phyloP scores from a whole-genome alignment of 2,888 invertebrate genomes.

The Auanema sp. region DNA sequence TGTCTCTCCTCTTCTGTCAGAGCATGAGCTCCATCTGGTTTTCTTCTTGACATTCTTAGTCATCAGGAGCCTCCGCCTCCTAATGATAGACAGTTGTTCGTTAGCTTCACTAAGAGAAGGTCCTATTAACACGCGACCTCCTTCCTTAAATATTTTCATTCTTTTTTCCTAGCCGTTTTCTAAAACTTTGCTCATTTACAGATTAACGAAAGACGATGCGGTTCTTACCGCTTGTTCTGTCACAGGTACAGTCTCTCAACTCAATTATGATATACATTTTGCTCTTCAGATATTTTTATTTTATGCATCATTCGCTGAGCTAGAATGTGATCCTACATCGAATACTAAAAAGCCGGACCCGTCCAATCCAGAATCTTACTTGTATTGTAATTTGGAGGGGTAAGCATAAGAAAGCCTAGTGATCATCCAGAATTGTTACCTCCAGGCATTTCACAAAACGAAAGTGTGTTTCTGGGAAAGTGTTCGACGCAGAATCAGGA shows the following conservation, averaged over 20 bases:
- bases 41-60: too few relatives aligned
- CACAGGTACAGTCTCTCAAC: too few relatives aligned
- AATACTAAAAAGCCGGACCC: constrained; percentile 55
- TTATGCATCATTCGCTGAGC: not conserved
- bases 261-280: not conserved
- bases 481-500: constrained; percentile 48
- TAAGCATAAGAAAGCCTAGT: constrained; percentile 18
- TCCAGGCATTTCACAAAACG: constrained; percentile 53
- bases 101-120: too few relatives aligned
- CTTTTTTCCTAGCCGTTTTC: not conserved
- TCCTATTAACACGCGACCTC: not conserved
- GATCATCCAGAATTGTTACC: constrained; percentile 11
- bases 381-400: constrained; percentile 62
- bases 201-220: too few relatives aligned
- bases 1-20: too few relatives aligned
- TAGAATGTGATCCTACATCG: constrained; percentile 45
- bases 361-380: constrained; percentile 49
- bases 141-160: not conserved
- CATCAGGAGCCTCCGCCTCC: too few relatives aligned
- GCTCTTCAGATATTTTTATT: not conserved
- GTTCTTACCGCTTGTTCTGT: too few relatives aligned
- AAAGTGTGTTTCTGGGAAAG: constrained; percentile 55
- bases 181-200: not conserved
- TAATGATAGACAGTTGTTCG: too few relatives aligned
- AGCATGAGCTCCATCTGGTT: too few relatives aligned